These are phyloP conservation scores for Brienomyrus brachyistius DNA, from an alignment of 2,113 vertebrate genomes.

Conservation along the genomic window DNA sequence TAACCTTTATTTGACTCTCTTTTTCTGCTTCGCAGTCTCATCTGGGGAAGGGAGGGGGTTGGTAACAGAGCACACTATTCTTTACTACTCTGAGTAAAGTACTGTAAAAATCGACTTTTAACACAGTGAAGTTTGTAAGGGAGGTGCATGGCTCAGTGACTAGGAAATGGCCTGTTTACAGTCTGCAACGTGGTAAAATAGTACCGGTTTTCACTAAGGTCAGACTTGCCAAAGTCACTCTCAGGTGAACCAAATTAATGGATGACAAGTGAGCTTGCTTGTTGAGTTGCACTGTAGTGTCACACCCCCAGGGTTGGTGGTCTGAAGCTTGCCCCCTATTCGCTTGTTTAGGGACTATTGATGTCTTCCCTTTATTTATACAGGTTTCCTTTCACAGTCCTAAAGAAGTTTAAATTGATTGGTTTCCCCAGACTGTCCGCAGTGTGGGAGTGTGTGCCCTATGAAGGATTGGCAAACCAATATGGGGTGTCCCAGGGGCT, in stretches of 20 bases:
- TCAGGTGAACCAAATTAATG: not conserved
- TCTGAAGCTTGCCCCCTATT: not conserved
- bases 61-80: not conserved
- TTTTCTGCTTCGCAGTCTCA: not conserved
- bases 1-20: not conserved
- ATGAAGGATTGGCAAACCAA: not conserved
- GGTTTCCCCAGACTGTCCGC: not conserved
- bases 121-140: not conserved
- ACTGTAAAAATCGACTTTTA: not conserved
- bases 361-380: not conserved
- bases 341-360: not conserved
- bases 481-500: not conserved
- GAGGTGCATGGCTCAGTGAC: not conserved
- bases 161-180: not conserved
- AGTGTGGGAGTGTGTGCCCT: not conserved
- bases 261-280: not conserved
- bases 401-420: not conserved
- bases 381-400: not conserved
- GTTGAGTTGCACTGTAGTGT: not conserved
- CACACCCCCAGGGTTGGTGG: not conserved
- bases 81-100: not conserved
- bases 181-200: not conserved
- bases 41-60: not conserved
- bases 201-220: not conserved
- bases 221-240: not conserved